Evolutionary conservation across 2,797 vertebrate genomes (phyloP).

Genomic region (Acrossocheilus wenchowensis): DNA sequence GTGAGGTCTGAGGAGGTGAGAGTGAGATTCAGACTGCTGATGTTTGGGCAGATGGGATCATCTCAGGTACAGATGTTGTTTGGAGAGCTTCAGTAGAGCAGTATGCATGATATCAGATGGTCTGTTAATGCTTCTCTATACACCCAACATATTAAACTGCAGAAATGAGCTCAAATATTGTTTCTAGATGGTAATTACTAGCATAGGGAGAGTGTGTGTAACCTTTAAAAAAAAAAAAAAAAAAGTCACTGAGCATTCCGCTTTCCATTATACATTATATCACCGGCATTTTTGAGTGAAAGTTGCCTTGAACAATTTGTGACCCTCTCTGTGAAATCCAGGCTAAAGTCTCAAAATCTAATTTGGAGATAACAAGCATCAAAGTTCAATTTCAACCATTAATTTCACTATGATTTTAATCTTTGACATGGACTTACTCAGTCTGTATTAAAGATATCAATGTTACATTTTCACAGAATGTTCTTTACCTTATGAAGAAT

Average conservation of each 20-base stretch:
- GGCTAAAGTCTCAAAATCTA: not conserved
- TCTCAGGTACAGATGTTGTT: constrained; percentile 14
- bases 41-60: constrained; percentile 34
- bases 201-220: not conserved
- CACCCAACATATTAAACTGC: not conserved
- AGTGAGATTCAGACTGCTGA: not conserved
- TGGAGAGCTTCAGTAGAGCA: constrained; percentile 1
- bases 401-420: not conserved
- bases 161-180: not conserved
- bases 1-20: constrained; percentile 6
- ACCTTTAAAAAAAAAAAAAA: not conserved
- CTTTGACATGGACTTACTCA: not conserved
- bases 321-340: not conserved
- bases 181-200: not conserved
- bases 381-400: not conserved
- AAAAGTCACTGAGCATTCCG: not conserved
- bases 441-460: not conserved
- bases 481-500: not conserved
- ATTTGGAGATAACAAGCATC: not conserved
- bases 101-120: not conserved
- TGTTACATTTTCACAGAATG: not conserved
- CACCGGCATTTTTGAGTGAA: not conserved
- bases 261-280: not conserved
- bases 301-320: not conserved
- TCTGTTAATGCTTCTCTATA: not conserved